Conservation (phyloP, 2,797 vertebrate genomes). For the Dryobates pubescens region DNA sequence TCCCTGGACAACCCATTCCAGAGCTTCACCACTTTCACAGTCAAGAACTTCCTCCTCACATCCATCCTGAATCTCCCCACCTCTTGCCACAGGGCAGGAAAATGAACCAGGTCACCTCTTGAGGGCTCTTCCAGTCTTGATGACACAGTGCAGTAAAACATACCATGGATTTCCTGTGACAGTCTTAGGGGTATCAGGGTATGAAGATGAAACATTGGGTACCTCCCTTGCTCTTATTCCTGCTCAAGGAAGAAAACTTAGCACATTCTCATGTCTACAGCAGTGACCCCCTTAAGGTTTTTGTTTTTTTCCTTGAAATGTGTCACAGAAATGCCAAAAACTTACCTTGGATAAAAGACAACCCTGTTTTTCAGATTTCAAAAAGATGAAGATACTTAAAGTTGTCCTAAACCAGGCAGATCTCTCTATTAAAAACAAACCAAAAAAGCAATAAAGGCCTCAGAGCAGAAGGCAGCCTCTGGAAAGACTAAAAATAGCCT, state of each 20-base stretch:
- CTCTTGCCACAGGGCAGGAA: background rate
- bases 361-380: background rate
- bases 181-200: background rate
- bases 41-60: too few relatives aligned
- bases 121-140: slow-evolving; percentile 11
- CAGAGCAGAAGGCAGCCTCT: slow-evolving; percentile 39
- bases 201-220: background rate
- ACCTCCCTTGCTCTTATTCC: background rate
- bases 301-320: background rate
- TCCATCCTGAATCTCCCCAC: too few relatives aligned
- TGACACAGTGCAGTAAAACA: slow-evolving; percentile 14
- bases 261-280: background rate
- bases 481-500: slow-evolving; percentile 61
- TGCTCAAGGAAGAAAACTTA: background rate
- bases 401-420: slow-evolving; percentile 21
- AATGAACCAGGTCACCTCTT: background rate
- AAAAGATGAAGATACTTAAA: slow-evolving; percentile 17
- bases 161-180: slow-evolving; percentile 22
- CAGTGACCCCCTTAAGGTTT: background rate
- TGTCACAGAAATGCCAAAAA: background rate
- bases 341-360: background rate
- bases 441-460: background rate
- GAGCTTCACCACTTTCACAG: too few relatives aligned
- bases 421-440: slow-evolving; percentile 4
- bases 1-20: too few relatives aligned